Conservation (phyloP, 2,888 invertebrate genomes). For the Pinctada fucata region DNA sequence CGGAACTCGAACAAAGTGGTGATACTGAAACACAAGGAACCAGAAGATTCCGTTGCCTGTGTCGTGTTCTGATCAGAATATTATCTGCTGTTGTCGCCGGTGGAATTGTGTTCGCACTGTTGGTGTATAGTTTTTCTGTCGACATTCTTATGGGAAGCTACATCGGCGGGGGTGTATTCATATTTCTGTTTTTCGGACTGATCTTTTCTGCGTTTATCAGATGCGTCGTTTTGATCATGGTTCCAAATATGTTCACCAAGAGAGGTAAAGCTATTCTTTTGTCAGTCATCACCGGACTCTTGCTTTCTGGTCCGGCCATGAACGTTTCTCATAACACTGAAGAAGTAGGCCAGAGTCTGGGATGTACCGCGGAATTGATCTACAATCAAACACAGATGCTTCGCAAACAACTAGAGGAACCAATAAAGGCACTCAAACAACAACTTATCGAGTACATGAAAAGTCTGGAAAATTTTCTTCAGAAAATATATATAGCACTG, state of each 20-base stretch:
- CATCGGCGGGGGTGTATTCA: no score
- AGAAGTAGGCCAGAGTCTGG: constrained; percentile 49
- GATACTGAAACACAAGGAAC: no score
- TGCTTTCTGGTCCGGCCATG: constrained; percentile 46
- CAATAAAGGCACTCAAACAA: constrained; percentile 37
- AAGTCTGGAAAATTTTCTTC: constrained; percentile 3
- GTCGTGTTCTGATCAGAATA: no score
- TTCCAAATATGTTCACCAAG: constrained; percentile 52
- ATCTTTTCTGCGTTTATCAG: constrained; percentile 45
- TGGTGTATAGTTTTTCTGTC: no score
- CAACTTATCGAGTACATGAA: constrained; percentile 17
- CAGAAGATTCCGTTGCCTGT: no score
- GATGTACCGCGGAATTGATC: constrained; percentile 54
- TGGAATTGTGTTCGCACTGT: no score
- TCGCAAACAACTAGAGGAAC: constrained; percentile 41
- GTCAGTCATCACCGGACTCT: constrained; percentile 51
- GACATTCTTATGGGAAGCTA: no score
- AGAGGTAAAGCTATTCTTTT: constrained; percentile 48
- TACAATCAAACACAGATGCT: constrained; percentile 47
- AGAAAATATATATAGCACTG: no score
- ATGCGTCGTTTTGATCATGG: constrained; percentile 47
- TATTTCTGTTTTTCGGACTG: constrained; percentile 37
- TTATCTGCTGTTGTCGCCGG: no score
- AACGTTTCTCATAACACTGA: constrained; percentile 52
- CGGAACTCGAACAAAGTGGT: no score